Evolutionary conservation across 2,113 vertebrate species (phyloP).

Genomic region (Tachycineta bicolor): DNA sequence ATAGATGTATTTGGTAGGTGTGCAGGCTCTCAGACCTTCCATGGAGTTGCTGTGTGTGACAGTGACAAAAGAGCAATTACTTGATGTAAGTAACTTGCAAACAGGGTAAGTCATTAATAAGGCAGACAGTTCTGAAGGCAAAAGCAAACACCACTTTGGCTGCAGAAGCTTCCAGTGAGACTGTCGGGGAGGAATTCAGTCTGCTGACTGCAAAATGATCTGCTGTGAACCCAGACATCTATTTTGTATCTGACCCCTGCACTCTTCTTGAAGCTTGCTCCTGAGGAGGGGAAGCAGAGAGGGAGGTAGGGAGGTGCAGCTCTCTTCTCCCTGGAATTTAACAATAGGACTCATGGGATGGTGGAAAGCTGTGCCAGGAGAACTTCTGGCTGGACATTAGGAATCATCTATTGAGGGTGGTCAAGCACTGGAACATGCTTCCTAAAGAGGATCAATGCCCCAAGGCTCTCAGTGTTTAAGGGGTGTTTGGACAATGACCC

Average conservation of each 20-base stretch:
- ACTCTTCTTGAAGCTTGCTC: neutral
- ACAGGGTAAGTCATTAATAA: conserved; percentile 7
- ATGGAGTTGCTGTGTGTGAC: neutral
- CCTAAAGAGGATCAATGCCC: neutral
- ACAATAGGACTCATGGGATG: neutral
- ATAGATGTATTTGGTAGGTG: neutral
- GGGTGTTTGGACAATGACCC: neutral
- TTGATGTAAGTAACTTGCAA: neutral
- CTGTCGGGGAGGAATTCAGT: neutral
- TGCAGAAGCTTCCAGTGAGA: neutral
- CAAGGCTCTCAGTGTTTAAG: neutral
- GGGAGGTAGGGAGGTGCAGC: neutral
- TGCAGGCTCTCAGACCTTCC: neutral
- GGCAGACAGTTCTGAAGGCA: neutral
- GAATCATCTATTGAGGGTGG: fast-evolving
- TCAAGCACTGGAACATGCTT: neutral
- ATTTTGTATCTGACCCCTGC: neutral
- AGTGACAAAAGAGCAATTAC: neutral
- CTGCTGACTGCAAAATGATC: neutral
- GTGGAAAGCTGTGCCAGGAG: neutral
- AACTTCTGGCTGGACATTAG: neutral
- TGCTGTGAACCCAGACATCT: neutral
- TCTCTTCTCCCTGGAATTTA: neutral
- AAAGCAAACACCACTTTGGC: neutral
- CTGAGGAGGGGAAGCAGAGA: neutral